Evolutionary conservation across 2,113 vertebrate genomes (phyloP).

Genomic region (Oreotrochilus melanogaster): DNA sequence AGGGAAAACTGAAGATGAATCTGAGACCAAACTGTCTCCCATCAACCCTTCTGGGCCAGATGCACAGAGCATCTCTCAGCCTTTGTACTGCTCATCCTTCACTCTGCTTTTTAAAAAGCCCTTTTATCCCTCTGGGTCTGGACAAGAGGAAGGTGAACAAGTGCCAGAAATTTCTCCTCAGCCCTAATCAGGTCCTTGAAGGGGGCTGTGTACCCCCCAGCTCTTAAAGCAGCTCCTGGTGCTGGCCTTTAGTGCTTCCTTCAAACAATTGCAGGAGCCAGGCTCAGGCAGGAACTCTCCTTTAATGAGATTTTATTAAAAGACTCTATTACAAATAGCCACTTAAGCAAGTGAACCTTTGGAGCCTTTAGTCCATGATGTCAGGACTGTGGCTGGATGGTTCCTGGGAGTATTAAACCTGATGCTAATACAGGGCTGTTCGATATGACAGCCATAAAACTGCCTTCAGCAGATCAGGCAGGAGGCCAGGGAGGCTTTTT

Average conservation of each 20-base stretch:
- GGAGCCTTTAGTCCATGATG: constrained; percentile 61
- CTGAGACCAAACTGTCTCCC: not conserved
- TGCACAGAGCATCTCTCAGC: not conserved
- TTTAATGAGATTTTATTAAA: constrained; percentile 71
- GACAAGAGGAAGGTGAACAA: not conserved
- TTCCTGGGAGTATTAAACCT: constrained; percentile 59
- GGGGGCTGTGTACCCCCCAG: not conserved
- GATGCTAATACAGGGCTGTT: constrained; percentile 51
- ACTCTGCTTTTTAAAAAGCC: not conserved
- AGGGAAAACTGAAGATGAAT: accelerated
- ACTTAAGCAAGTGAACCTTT: constrained; percentile 61
- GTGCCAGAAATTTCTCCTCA: not conserved
- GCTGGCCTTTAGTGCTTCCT: not conserved
- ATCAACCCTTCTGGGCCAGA: accelerated
- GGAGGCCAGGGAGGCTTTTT: constrained; percentile 47
- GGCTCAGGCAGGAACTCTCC: constrained; percentile 9
- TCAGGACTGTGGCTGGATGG: constrained; percentile 52
- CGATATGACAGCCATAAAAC: constrained; percentile 68
- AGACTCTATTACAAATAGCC: constrained; percentile 64
- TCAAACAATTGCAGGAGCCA: not conserved
- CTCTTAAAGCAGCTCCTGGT: accelerated
- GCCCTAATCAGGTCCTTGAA: not conserved
- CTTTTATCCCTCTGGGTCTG: not conserved
- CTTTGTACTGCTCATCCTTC: not conserved
- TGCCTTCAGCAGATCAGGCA: constrained; percentile 28